Base-by-base conservation (phyloP, 2,797 vertebrate genomes). In the Mus caroli region DNA sequence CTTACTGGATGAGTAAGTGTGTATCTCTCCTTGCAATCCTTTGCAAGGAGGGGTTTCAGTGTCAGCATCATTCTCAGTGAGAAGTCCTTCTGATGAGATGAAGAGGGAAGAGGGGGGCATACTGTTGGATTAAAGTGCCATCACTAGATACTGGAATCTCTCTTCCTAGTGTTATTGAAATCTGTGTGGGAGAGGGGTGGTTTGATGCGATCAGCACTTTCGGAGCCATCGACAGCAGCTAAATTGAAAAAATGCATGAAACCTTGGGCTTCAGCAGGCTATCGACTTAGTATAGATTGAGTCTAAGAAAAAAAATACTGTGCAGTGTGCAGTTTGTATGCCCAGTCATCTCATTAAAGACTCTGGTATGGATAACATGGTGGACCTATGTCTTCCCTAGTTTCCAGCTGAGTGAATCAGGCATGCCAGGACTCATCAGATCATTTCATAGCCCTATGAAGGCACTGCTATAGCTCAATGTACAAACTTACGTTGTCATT, bases 221-320 rank as follows among this genome's bases (percentile, higher is more conserved):
- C 90, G 98, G 97, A 97, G 97, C 92, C 98, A 98, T 97, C 94
- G 98, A 98, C 98, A 98, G 98, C 97, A 98, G 97, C 88, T 93
- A 98, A 98, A 98, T 98, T 98, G 98, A 97, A 98, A 98, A 98
- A 98, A 98, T 96, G 97, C 98, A 98, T 93, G 97, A 96, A 98
- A 98, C 98, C 98, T 97, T 95, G 94, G 98, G 97, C 97, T 98
- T 98, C 97, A 97, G 98, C 90, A 54, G 98, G 96, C 94, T 98
- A 98, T 98, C 10, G 98, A 98, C 98, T 98, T 98, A 96, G 98
- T 98, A 98, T 97, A 98, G 98, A 98, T 98, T 98, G 98, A 98
- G 94, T 94, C 64, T 84, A 46, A 64, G 97, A 97, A 92, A 97
- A n/a, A 97, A 98, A 98, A 98, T 98, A 98, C 96, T 96, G 97